Evolutionary conservation across 2,797 vertebrate genomes (phyloP).

Genomic region (Naso thynnoides): DNA sequence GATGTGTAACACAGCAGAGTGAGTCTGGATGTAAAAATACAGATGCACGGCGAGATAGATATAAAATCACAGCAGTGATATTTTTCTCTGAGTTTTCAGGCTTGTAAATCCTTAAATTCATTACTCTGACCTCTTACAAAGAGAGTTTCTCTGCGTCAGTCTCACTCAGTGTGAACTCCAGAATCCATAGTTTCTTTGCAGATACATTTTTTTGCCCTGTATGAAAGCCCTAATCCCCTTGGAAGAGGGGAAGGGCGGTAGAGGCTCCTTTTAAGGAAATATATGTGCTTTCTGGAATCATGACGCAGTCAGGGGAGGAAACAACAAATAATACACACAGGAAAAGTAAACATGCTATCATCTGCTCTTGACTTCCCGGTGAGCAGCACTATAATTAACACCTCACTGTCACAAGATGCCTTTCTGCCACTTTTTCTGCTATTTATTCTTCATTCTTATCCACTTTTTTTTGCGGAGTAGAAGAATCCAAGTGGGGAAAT

Average conservation of each 20-base stretch:
- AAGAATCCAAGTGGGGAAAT: background rate
- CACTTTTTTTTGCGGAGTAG: background rate
- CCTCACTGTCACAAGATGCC: background rate
- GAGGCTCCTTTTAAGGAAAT: slow-evolving; percentile 78
- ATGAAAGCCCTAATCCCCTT: slow-evolving; percentile 19
- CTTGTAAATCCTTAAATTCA: background rate
- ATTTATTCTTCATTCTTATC: background rate
- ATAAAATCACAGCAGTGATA: background rate
- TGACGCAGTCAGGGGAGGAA: slow-evolving; percentile 63
- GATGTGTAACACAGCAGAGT: background rate
- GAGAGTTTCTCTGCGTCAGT: background rate
- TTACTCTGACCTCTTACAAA: background rate
- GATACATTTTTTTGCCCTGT: slow-evolving; percentile 1
- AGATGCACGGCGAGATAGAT: background rate
- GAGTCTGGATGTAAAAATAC: background rate
- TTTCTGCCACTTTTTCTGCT: background rate
- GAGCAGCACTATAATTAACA: background rate
- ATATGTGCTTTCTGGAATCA: slow-evolving; percentile 61
- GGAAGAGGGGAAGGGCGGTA: slow-evolving; percentile 13
- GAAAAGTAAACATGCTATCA: slow-evolving; percentile 31
- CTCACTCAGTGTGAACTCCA: background rate
- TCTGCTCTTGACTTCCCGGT: background rate
- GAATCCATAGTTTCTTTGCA: background rate
- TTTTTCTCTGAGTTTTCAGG: background rate
- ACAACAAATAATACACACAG: slow-evolving; percentile 37